phyloP scores from a whole-genome alignment of 2,888 invertebrate genomes.

The Automeris io region DNA sequence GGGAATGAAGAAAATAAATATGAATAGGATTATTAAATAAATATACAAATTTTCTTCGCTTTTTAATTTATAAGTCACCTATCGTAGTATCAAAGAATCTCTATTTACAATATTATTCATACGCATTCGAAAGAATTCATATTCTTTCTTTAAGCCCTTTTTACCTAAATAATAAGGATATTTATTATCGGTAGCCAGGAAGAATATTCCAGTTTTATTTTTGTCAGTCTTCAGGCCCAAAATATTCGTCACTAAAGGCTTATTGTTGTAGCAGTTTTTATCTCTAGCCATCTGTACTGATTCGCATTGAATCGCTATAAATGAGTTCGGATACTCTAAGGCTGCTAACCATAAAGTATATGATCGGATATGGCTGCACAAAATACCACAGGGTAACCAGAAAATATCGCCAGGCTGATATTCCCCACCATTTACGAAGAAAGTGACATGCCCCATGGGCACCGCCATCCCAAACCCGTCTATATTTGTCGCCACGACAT shows the following conservation, averaged over 20 bases:
- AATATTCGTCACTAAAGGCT: constrained; percentile 32
- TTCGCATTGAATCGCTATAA: constrained; percentile 40
- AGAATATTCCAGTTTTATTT: constrained; percentile 35
- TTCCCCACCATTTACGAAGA: constrained; percentile 60
- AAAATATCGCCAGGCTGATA: constrained; percentile 37
- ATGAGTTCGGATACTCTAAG: constrained; percentile 30
- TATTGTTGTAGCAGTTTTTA: constrained; percentile 32
- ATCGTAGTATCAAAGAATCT: constrained; percentile 14
- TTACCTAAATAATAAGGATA: constrained; percentile 48
- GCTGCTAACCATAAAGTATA: constrained; percentile 38
- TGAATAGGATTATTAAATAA: too few species aligned
- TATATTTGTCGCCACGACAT: constrained; percentile 46
- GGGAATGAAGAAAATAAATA: too few species aligned
- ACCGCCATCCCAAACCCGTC: constrained; percentile 55
- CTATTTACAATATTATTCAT: constrained; percentile 18
- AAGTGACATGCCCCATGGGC: constrained; percentile 51
- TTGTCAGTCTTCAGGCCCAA: constrained; percentile 32
- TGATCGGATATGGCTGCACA: constrained; percentile 39
- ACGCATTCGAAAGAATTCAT: constrained; percentile 30
- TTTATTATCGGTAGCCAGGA: constrained; percentile 31
- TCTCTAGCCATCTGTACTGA: constrained; percentile 41
- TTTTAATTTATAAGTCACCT: too few species aligned
- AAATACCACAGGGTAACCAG: constrained; percentile 29
- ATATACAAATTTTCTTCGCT: too few species aligned
- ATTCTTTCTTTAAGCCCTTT: constrained; percentile 41